Base-by-base conservation (phyloP, 2,888 invertebrate species). In the Oscheius sp. region DNA sequence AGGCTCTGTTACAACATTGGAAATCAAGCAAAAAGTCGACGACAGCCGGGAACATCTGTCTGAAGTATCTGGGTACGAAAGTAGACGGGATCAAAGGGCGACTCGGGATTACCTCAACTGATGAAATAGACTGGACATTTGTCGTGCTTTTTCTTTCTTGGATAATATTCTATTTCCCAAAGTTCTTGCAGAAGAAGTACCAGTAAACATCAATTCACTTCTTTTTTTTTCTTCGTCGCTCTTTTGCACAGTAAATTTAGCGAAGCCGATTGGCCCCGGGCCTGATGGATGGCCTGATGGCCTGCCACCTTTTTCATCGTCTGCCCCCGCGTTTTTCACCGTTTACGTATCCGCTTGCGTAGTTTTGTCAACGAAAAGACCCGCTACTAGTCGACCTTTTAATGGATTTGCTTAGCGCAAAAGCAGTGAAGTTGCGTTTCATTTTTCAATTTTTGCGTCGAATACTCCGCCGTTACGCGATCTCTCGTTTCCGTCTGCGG, bases 401-500 rank as follows among this genome's bases (percentile, higher is more conserved):
- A 61, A 61, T 61, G 61, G 61, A 61, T 61, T 61, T 61, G 61
- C 61, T 23, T 61, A 45, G 61, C 43, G 18, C 7, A n/a, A 7
- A 58, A 18, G 59, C 35, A 9, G 35, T 35, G 35, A 35, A 35
- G 35, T 35, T 35, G 23, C 21, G 23, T 55, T 55, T 55, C 55
- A 13, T 55, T 55, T 55, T 55, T 43, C 6, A 18, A 49, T 49
- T 16, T 16, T 43, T 21, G n/a, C 45, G n/a, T 41, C 61, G 43
- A 18, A 43, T 6, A 18, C 55, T 23, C 55, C 25, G 3, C 25
- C 55, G 55, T 13, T 23, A 23, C 55, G 55, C 23, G 29, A 21
- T 61, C 61, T 61, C 61, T 61, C 58, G 27, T 29, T 13, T 43
- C 61, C 61, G 61, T 61, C 61, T 61, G 61, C 61, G 61, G 61